Percentiles rank a stretch among this genome's conserved stretches.
Evolutionary conservation across 2,888 invertebrate species (phyloP).

Genomic region (Lutraria lutraria): DNA sequence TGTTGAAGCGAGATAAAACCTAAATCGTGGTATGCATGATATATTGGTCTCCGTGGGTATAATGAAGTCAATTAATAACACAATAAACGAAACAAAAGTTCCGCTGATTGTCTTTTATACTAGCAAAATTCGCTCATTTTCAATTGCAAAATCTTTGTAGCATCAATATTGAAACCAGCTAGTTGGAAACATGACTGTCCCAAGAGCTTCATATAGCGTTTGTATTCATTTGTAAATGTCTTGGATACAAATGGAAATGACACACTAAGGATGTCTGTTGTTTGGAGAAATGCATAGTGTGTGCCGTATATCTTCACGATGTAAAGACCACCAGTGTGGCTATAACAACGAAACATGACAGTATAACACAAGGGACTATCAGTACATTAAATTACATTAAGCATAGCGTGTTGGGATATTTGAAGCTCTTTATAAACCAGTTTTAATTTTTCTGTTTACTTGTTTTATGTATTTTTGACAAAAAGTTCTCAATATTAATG

Average conservation of each 20-base stretch:
- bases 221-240: background rate
- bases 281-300: background rate
- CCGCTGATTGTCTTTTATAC: background rate
- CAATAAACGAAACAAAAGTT: no score
- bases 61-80: no score
- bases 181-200: background rate
- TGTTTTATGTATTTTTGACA: no score
- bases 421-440: no score
- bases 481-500: no score
- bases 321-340: background rate
- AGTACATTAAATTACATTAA: background rate
- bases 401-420: background rate
- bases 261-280: conserved; percentile 11
- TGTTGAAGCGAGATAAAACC: no score
- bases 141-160: background rate
- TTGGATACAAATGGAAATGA: conserved; percentile 7
- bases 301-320: background rate
- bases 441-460: no score
- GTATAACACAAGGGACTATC: background rate
- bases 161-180: no score
- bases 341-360: background rate
- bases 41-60: no score
- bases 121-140: background rate
- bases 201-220: background rate
- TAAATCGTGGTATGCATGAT: no score